A percentile compares a stretch with the other conserved stretches of the same genome.
Evolutionary conservation across 2,797 vertebrate genomes (phyloP).

Genomic region (Sebastes steindachneri): DNA sequence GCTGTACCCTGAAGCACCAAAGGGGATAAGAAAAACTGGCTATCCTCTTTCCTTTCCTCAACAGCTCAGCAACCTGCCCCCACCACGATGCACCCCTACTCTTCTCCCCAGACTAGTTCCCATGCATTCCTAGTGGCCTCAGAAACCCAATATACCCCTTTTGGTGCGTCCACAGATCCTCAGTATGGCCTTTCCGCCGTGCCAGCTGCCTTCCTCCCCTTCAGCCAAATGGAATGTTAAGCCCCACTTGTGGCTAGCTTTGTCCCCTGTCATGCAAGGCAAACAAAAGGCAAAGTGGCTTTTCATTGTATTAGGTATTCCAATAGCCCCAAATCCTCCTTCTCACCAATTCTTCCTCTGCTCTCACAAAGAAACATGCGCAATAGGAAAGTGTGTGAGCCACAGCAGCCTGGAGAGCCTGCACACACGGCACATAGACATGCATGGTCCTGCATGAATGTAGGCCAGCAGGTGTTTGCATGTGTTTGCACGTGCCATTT

Average conservation of each 20-base stretch:
- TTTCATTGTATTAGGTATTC: conserved; percentile 63
- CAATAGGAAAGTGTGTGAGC: not conserved
- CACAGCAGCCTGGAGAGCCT: not conserved
- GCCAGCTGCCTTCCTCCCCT: conserved; percentile 63
- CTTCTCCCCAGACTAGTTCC: conserved; percentile 50
- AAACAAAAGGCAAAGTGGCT: conserved; percentile 77
- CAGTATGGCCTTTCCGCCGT: conserved; percentile 31
- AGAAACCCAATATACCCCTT: conserved; percentile 60
- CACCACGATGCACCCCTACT: not conserved
- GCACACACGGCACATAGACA: not conserved
- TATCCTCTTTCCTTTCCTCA: not conserved
- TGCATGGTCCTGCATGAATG: not conserved
- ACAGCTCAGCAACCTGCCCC: not conserved
- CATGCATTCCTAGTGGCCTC: conserved; percentile 71
- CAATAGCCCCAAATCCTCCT: conserved; percentile 51
- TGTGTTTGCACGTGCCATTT: not conserved
- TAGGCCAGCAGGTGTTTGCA: conserved; percentile 13
- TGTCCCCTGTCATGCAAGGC: conserved; percentile 55
- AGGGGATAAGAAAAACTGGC: not conserved
- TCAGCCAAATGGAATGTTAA: conserved; percentile 76
- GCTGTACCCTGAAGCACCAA: not conserved
- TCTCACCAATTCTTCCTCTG: conserved; percentile 19
- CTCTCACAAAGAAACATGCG: conserved; percentile 8
- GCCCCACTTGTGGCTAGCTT: conserved; percentile 70
- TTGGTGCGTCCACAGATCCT: conserved; percentile 27